phyloP scores from a whole-genome alignment of 2,888 invertebrate genomes.

The Drosophila diplacantha region DNA sequence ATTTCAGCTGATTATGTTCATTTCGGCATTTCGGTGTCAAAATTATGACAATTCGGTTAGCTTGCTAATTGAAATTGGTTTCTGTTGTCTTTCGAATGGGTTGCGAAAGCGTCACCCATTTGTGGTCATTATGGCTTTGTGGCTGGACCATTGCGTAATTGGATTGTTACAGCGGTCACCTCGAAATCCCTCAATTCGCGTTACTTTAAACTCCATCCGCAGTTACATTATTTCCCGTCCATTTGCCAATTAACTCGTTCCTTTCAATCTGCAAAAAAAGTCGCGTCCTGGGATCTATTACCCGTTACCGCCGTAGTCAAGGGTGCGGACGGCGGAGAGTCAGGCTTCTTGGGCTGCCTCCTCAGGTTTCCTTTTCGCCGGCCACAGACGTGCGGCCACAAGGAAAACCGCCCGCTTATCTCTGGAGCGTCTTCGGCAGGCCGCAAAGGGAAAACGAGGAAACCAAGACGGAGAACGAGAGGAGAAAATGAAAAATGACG shows the following conservation, averaged over 20 bases:
- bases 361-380: constrained; percentile 4
- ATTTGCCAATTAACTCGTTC: constrained; percentile 31
- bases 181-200: background rate
- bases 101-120: background rate
- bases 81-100: constrained; percentile 8
- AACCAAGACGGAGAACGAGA: constrained; percentile 20
- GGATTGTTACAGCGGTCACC: constrained; percentile 2
- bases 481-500: constrained; percentile 55
- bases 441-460: constrained; percentile 19
- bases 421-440: constrained; percentile 28
- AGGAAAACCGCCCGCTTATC: constrained; percentile 35
- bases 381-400: constrained; percentile 38
- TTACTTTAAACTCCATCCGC: background rate
- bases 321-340: background rate
- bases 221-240: constrained; percentile 10
- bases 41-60: constrained; percentile 23
- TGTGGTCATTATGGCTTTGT: background rate
- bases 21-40: constrained; percentile 21
- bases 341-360: constrained; percentile 3
- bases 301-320: constrained; percentile 6
- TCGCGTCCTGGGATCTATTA: constrained; percentile 3
- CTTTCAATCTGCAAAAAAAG: background rate
- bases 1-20: constrained; percentile 39
- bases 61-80: constrained; percentile 22
- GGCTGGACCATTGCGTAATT: constrained; percentile 7